Evolutionary conservation across 2,888 invertebrate genomes (phyloP).

Genomic region (Flabesymbios commensalis): DNA sequence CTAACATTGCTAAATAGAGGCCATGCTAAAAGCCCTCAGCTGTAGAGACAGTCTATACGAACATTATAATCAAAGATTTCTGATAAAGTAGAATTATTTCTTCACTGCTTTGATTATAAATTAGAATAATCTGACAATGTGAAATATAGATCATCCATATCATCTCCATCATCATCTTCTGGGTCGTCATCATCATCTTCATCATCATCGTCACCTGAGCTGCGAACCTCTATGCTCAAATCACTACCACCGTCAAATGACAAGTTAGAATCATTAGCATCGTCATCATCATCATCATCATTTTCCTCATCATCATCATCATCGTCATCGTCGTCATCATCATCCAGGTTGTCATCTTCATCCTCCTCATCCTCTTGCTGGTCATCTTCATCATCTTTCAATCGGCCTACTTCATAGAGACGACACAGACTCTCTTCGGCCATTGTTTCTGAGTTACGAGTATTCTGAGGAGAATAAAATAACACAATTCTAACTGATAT

Average conservation of each 20-base stretch:
- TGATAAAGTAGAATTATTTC: no score
- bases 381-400: slow-evolving; percentile 86
- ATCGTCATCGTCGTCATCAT: slow-evolving; percentile 37
- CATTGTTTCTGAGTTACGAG: slow-evolving; percentile 69
- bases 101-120: no score
- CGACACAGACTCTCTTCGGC: slow-evolving; percentile 88
- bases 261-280: slow-evolving; percentile 12
- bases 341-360: slow-evolving; percentile 40
- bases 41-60: no score
- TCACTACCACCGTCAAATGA: background rate
- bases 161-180: slow-evolving; percentile 39
- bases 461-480: slow-evolving; percentile 41
- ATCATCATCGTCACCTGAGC: slow-evolving; percentile 65
- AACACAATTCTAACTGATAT: background rate
- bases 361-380: slow-evolving; percentile 65
- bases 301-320: slow-evolving; percentile 29
- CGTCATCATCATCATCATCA: slow-evolving; percentile 10
- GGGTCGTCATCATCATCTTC: slow-evolving; percentile 33
- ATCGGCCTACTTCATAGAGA: slow-evolving; percentile 88
- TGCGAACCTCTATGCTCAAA: no score
- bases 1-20: no score
- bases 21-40: no score
- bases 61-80: no score
- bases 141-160: slow-evolving; percentile 36
- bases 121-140: slow-evolving; percentile 34